Evolutionary conservation across 53 echinoderm and acorn worm species (phyloP).

Genomic region (Zoroaster sp.): DNA sequence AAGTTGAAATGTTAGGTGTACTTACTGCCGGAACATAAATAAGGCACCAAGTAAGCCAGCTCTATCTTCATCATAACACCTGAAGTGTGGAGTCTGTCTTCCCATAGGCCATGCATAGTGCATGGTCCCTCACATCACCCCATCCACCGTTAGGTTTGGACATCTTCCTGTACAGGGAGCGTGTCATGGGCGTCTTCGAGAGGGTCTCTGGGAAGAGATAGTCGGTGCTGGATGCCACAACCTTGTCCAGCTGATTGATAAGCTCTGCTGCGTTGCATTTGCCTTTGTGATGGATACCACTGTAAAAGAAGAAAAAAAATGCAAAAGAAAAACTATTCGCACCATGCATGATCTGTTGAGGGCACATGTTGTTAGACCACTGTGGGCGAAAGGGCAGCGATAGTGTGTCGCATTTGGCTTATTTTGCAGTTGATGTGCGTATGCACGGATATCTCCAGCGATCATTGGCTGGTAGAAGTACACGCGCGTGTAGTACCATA

Average conservation of each 20-base stretch:
- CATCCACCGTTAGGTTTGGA: slow-evolving; percentile 97
- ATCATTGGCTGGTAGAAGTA: too few relatives aligned
- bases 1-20: too few relatives aligned
- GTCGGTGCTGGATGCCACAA: slow-evolving; percentile 57
- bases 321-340: slow-evolving; percentile 3
- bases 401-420: too few relatives aligned
- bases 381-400: too few relatives aligned
- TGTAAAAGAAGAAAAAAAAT: slow-evolving; percentile 29
- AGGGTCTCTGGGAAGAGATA: slow-evolving; percentile 75
- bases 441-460: too few relatives aligned
- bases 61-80: slow-evolving; percentile 1
- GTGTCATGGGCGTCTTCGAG: slow-evolving; percentile 64
- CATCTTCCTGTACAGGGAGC: slow-evolving; percentile 64
- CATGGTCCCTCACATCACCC: slow-evolving; percentile 94
- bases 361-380: too few relatives aligned
- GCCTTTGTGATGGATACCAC: slow-evolving; percentile 93
- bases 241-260: slow-evolving; percentile 67
- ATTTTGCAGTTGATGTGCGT: too few relatives aligned
- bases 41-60: slow-evolving; percentile 28
- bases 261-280: slow-evolving; percentile 91
- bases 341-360: too few relatives aligned
- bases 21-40: not conserved
- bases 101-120: slow-evolving; percentile 87
- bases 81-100: not conserved
- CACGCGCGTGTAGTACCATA: too few relatives aligned